Base-by-base conservation (phyloP, 1,140 invertebrate species). In the Bombus polaris region DNA sequence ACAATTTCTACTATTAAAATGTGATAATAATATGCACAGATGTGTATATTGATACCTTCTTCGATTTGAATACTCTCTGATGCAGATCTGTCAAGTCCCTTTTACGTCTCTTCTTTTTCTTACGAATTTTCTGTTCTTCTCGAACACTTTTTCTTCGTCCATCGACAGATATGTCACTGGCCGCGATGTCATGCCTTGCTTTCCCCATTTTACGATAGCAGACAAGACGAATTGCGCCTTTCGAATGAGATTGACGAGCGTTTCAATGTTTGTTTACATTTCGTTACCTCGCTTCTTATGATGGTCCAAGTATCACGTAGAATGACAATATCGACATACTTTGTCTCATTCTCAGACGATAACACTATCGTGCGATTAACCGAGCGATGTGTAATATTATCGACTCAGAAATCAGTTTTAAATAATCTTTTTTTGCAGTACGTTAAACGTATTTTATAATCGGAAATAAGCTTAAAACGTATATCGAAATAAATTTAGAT, bases 101-200 rank as follows among this genome's bases (percentile, higher is more conserved):
- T 59, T 85, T 85, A 59, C 76, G 68, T 53, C 53, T 80, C n/a
- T 80, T 85, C 68, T 65, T 85, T 32, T 85, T 85, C 3, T 13
- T 35, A 8, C 53, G 66, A 9, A 18, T 35, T 28, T 80, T 85
- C 57, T n/a, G 37, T 13, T 72, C 57, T 3, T 80, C 28, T 1
- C 18, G 32, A 1, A 62, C 12, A 2, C 13, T 44, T 47, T 80
- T 62, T 8, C 25, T 37, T n/a, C 25, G 39, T 25, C n/a, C 37
- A 3, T 62, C 53, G 18, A 28, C 37, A 8, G 75, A 59, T 6
- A 42, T 72, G n/a, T 62, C 76, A 77, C 59, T 83, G 25, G 32
- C 39, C 18, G 18, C 32, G 18, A 1, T 35, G 42, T 70, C 35
- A 15, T 42, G 6, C 35, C 12, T n/a, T 57, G 62, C 25, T 72